These are phyloP conservation scores for Dusona sp. DNA, from an alignment of 2,888 invertebrate species.

Conservation along the genomic window DNA sequence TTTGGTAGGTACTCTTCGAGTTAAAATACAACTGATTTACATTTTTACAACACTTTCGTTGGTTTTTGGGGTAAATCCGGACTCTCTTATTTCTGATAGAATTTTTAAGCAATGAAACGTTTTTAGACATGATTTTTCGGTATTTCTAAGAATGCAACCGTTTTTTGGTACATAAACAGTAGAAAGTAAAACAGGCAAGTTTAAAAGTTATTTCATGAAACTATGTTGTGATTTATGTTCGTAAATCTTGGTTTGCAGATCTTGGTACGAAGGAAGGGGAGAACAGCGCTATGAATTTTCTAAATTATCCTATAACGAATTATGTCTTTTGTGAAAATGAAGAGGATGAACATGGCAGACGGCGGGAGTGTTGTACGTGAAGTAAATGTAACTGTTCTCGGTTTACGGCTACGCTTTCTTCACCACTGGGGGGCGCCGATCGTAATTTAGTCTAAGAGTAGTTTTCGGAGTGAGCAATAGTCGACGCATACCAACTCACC, in stretches of 20 bases:
- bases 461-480: constrained; percentile 51
- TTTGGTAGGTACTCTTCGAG: neutral
- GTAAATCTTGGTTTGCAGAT: neutral
- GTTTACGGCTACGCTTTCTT: constrained; percentile 43
- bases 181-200: too few species aligned
- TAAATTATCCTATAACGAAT: constrained; percentile 12
- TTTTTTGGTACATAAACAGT: too few species aligned
- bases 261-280: neutral
- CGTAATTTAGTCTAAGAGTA: constrained; percentile 67
- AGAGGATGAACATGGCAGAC: constrained; percentile 18
- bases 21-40: neutral
- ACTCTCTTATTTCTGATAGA: neutral
- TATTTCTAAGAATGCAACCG: too few species aligned
- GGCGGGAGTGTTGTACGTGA: constrained; percentile 21
- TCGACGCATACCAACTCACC: constrained; percentile 45
- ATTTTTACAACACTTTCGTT: neutral
- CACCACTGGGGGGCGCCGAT: constrained; percentile 48
- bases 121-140: too few species aligned
- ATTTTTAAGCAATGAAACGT: neutral
- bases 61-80: neutral
- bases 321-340: constrained; percentile 31
- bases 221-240: neutral
- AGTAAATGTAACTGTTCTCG: constrained; percentile 44
- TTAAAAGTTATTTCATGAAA: neutral
- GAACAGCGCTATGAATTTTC: constrained; percentile 5